Evolutionary conservation across 2,113 vertebrate genomes (phyloP).

Genomic region (Sebastes fasciatus): DNA sequence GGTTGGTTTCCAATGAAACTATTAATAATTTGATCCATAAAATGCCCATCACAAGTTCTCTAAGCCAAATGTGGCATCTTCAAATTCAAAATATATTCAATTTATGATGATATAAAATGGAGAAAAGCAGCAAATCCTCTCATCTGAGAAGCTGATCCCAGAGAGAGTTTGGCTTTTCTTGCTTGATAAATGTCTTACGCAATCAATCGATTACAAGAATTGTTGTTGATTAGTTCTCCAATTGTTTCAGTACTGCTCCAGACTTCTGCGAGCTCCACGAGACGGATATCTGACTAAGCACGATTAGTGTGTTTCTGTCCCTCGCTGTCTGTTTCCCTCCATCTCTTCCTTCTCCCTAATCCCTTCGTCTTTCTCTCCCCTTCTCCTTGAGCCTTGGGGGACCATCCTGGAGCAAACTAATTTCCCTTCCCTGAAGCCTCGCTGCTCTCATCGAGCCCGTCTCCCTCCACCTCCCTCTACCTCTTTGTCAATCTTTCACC

Average conservation of each 20-base stretch:
- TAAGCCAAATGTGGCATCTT: not conserved
- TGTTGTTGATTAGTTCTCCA: not conserved
- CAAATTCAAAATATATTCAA: not conserved
- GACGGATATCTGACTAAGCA: conserved; percentile 2
- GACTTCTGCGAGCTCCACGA: conserved; percentile 2
- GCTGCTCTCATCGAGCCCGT: conserved; percentile 28
- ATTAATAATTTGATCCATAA: not conserved
- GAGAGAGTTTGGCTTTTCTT: not conserved
- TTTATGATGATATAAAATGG: not conserved
- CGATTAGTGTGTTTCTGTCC: conserved; percentile 27
- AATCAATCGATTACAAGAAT: not conserved
- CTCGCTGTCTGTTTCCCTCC: not conserved
- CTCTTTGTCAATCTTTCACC: conserved; percentile 68
- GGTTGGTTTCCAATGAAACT: not conserved
- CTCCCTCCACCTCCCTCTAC: conserved; percentile 33
- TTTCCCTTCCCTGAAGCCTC: conserved; percentile 54
- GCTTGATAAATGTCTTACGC: not conserved
- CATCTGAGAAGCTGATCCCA: not conserved
- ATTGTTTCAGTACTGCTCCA: not conserved
- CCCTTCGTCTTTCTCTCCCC: conserved; percentile 17
- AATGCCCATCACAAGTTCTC: not conserved
- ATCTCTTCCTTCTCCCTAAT: conserved; percentile 20
- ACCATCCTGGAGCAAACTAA: conserved; percentile 60
- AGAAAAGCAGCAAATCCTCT: not conserved
- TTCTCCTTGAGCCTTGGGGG: conserved; percentile 29